These are phyloP conservation scores for Rachycentron canadum DNA, from an alignment of 2,797 vertebrate genomes.

Conservation along the genomic window DNA sequence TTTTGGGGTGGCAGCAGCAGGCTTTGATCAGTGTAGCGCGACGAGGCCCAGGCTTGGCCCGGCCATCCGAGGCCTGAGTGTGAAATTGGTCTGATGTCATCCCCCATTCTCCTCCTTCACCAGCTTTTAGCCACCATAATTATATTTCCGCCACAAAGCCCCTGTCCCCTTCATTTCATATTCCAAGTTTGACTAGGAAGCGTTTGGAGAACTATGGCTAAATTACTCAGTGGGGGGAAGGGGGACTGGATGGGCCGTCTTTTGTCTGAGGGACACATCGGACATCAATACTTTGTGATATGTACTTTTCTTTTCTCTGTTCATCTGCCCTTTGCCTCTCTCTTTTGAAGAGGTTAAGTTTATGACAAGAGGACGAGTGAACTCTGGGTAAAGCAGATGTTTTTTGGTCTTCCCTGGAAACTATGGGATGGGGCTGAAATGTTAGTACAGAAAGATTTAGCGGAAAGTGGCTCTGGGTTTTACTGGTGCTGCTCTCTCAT, in stretches of 20 bases:
- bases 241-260: conserved; percentile 81
- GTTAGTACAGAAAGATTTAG: background rate
- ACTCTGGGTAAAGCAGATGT: conserved; percentile 46
- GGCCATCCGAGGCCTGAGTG: conserved; percentile 93
- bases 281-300: conserved; percentile 80
- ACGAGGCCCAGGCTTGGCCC: conserved; percentile 91
- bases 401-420: conserved; percentile 1
- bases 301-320: conserved; percentile 78
- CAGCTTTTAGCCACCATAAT: conserved; percentile 94
- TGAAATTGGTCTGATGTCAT: conserved; percentile 99
- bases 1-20: conserved; percentile 89
- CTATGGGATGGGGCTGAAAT: conserved; percentile 4
- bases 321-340: conserved; percentile 78
- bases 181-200: conserved; percentile 98
- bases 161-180: conserved; percentile 93
- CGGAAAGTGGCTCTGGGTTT: background rate
- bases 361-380: conserved; percentile 58
- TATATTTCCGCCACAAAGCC: conserved; percentile 99
- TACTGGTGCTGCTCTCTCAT: background rate
- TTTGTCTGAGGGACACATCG: conserved; percentile 80
- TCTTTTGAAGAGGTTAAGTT: conserved; percentile 72
- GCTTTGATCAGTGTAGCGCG: conserved; percentile 98
- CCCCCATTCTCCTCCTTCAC: conserved; percentile 93
- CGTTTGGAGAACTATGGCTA: conserved; percentile 89
- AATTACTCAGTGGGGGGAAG: conserved; percentile 90